phyloP scores from a whole-genome alignment of 2,113 vertebrate species.

The Xiphophorus maculatus region DNA sequence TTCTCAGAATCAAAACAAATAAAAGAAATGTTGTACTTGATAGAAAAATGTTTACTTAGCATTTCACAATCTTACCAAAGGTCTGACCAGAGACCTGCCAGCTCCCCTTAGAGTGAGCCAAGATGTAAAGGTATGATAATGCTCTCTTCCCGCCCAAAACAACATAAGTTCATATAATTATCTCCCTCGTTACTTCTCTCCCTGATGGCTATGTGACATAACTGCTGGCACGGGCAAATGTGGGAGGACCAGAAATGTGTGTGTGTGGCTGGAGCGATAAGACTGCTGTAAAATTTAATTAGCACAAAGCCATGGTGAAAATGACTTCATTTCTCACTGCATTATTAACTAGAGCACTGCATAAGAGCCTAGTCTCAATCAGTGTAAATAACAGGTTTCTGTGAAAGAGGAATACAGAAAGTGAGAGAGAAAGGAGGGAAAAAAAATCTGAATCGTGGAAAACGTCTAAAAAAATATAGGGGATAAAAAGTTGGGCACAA shows the following conservation, averaged over 20 bases:
- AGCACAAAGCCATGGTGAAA: conserved; percentile 76
- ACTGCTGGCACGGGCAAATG: conserved; percentile 61
- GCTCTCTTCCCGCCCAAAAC: conserved; percentile 52
- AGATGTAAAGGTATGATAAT: conserved; percentile 38
- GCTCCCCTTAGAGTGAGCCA: conserved; percentile 19
- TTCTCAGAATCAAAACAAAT: conserved; percentile 18
- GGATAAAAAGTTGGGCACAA: neutral
- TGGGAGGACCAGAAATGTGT: conserved; percentile 63
- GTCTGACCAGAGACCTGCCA: conserved; percentile 21
- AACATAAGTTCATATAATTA: conserved; percentile 65
- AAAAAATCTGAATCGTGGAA: neutral
- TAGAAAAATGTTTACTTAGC: neutral
- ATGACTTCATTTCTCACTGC: conserved; percentile 70
- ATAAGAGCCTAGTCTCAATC: conserved; percentile 49
- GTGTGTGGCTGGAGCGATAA: conserved; percentile 75
- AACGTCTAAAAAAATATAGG: neutral
- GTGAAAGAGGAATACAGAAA: conserved; percentile 6
- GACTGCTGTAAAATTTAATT: conserved; percentile 84
- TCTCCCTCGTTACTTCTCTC: conserved; percentile 41
- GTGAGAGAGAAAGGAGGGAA: neutral
- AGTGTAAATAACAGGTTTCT: conserved; percentile 40
- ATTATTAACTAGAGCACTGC: conserved; percentile 66
- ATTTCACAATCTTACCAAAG: neutral
- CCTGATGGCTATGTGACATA: conserved; percentile 53
- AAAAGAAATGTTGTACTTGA: conserved; percentile 2